Evolutionary conservation across 2,797 vertebrate genomes (phyloP), one percentile per base, ranked within the genome.

Genomic region (Neomorphus geoffroyi): DNA sequence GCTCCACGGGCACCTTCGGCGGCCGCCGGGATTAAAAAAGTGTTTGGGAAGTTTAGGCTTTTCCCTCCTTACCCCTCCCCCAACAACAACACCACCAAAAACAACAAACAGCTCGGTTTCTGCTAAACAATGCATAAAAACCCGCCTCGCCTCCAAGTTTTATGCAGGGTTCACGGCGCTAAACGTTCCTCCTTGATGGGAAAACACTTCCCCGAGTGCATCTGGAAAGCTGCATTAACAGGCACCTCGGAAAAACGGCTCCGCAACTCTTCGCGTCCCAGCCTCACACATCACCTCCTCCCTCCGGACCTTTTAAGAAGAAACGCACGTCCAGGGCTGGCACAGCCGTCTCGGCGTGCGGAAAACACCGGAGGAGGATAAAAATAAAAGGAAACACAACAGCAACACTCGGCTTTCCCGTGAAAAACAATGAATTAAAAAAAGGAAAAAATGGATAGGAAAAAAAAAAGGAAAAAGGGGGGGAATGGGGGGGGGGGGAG

Each of bases 61-160:
- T 15, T 41, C 5, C 5, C 11, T 43, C 8, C 12, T 7, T 4
- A 10, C 19, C 45, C 15, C 35, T 32, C 43, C 32, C 23, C n/a
- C n/a, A n/a, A n/a, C n/a, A n/a, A n/a, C 24, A 67, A 53, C 51
- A 78, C 64, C 64, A 67, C 64, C 64, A 67, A 79, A 54, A 46
- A 88, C n/a, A 90, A 80, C 2, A 86, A 84, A 83, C 78, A 81
- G 27, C 50, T 81, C 50, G 56, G 64, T 82, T 85, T 89, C 78
- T 82, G 71, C 60, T 82, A 78, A 82, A 94, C 89, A 85, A 91
- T 77, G 75, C 84, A 35, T 80, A 50, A 87, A 75, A 91, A 92
- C 72, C 13, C 75, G 92, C 87, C 94, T 95, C 90, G 64, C 85
- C 96, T 85, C 67, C 1, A 88, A 94, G 89, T n/a, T 96, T 93